A percentile compares a stretch with the other conserved stretches of the same genome.
Conservation (phyloP, 2,113 vertebrate species). For the Tachysurus fulvidraco region DNA sequence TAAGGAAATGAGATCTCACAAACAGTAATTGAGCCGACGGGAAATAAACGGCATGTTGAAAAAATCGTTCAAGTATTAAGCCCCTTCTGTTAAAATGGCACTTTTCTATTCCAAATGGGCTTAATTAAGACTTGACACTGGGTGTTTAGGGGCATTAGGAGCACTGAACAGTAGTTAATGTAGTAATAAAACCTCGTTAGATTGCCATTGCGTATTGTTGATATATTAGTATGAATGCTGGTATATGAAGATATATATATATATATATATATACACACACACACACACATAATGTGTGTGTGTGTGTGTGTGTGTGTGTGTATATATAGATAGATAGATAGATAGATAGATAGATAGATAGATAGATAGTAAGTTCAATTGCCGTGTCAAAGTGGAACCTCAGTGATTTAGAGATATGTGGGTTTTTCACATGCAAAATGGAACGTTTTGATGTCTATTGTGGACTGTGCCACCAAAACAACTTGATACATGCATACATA, state of each 20-base stretch:
- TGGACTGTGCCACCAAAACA: background rate
- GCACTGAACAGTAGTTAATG: background rate
- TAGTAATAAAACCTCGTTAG: background rate
- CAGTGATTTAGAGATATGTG: too few species aligned
- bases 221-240: background rate
- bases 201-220: background rate
- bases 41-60: conserved; percentile 8
- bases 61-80: background rate
- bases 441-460: background rate
- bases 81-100: background rate
- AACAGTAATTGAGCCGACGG: conserved; percentile 13
- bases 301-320: too few species aligned
- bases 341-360: too few species aligned
- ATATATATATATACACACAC: too few species aligned
- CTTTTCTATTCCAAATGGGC: background rate
- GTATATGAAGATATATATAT: background rate
- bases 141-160: background rate
- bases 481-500: background rate
- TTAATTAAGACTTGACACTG: background rate
- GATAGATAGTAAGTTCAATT: too few species aligned
- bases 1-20: conserved; percentile 29
- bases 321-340: too few species aligned
- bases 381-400: background rate
- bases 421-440: background rate
- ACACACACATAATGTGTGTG: too few species aligned